A percentile compares a stretch with the other conserved stretches of the same genome.
phyloP scores from a whole-genome alignment of 2,113 vertebrate genomes.

The Crotophaga sulcirostris region DNA sequence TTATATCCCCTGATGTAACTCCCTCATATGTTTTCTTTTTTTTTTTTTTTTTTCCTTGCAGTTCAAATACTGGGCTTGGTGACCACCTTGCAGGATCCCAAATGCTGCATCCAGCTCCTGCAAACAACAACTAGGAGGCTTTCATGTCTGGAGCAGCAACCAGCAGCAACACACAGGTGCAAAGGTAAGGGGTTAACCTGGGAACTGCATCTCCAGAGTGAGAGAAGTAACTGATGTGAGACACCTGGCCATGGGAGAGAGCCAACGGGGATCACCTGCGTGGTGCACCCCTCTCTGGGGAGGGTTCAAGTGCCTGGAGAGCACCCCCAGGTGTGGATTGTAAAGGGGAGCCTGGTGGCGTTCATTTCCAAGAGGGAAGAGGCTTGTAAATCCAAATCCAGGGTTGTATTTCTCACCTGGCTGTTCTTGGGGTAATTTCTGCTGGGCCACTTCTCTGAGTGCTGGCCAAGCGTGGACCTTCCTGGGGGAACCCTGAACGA shows the following conservation, averaged over 20 bases:
- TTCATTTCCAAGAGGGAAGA: background rate
- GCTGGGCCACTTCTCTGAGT: background rate
- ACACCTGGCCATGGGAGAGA: background rate
- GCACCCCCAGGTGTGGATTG: background rate
- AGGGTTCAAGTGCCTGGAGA: background rate
- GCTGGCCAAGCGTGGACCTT: background rate
- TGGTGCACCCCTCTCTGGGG: background rate
- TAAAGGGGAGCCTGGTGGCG: rapidly evolving
- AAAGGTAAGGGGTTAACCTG: slow-evolving; percentile 51
- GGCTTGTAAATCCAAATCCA: background rate
- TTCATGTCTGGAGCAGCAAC: background rate
- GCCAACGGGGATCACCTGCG: rapidly evolving
- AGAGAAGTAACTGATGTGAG: background rate
- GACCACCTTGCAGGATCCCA: background rate
- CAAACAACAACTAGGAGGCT: background rate
- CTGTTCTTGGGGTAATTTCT: background rate
- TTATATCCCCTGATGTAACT: background rate
- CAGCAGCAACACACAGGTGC: background rate
- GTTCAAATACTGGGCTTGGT: slow-evolving; percentile 12
- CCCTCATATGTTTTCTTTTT: background rate
- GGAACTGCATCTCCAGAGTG: rapidly evolving
- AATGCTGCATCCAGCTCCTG: background rate
- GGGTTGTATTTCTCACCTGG: background rate
- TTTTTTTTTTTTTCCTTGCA: slow-evolving; percentile 13
- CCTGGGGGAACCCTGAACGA: background rate